Evolutionary conservation across 2,888 invertebrate genomes (phyloP), one percentile per base, ranked within the genome.

Genomic region (Patella ulyssiponensis): DNA sequence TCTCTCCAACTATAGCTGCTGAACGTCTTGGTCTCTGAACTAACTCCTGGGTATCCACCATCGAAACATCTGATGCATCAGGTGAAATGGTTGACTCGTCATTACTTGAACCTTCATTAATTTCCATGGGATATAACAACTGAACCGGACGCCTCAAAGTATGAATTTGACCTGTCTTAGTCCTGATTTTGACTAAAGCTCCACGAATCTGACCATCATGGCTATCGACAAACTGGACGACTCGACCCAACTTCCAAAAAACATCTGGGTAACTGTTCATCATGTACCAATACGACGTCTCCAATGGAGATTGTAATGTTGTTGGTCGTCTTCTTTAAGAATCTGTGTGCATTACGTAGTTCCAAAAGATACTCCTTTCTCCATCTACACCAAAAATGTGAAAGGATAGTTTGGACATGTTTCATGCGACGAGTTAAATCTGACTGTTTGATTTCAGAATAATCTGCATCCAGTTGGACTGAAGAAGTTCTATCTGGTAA

Each of bases 401-500:
- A n/a, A 20, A 64, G n/a, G 7, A 64, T 14, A 11, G 64, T 64
- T 64, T 64, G 7, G 23, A 20, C 23, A 64, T 64, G 64, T n/a
- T 64, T 64, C 64, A n/a, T 64, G 11, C 64, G 20, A 9, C 64
- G 20, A 64, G 20, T 64, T 14, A 64, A 64, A 64, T 64, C 64
- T n/a, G 58, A 58, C 64, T 64, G 64, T 20, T 64, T 64, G 7
- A 64, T 23, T 20, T 64, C 64, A 4, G 3, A 33, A 33, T 33
- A 33, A 20, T 64, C 20, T 64, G 12, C 64, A 64, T 64, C 64
- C 9, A 20, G 20, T n/a, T 11, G 12, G n/a, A 20, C 23, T 20
- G 20, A n/a, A 20, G 12, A 20, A 64, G n/a, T 27, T 54, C 23
- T n/a, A 58, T 64, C 74, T 58, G 73, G 77, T 58, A 77, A 64